These are phyloP conservation scores for Ramphastos sulfuratus DNA, from an alignment of 2,113 vertebrate species.

Conservation along the genomic window DNA sequence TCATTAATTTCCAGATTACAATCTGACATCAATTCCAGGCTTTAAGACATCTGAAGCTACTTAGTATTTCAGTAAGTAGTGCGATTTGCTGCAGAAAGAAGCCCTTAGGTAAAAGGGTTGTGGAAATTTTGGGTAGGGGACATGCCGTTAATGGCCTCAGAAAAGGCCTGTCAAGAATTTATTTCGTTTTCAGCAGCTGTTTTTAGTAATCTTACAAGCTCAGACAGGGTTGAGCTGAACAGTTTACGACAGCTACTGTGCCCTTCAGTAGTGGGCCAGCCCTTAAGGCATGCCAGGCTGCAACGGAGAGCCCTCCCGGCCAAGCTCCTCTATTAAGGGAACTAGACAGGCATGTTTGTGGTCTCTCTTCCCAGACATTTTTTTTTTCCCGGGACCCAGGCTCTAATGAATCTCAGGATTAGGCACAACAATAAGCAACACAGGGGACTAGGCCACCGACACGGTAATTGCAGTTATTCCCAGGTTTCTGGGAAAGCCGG, in stretches of 20 bases:
- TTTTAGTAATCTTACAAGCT: neutral
- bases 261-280: slow-evolving; percentile 8
- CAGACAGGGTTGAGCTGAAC: neutral
- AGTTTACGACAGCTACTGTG: neutral
- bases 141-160: neutral
- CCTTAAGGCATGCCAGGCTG: neutral
- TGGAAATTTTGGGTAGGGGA: neutral
- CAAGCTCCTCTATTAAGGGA: neutral
- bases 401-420: slow-evolving; percentile 34
- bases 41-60: slow-evolving; percentile 43
- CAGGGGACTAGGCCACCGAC: neutral
- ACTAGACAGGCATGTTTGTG: slow-evolving; percentile 21
- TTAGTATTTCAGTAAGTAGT: slow-evolving; percentile 9
- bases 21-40: slow-evolving; percentile 5
- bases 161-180: slow-evolving; percentile 7
- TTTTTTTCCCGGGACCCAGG: neutral
- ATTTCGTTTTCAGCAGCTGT: slow-evolving; percentile 41
- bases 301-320: neutral
- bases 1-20: slow-evolving; percentile 23
- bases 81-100: neutral
- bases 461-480: neutral
- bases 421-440: slow-evolving; percentile 21
- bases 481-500: slow-evolving; percentile 23
- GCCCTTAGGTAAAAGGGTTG: neutral
- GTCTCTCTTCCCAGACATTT: slow-evolving; percentile 36